phyloP scores from a whole-genome alignment of 2,797 vertebrate genomes.

The Molossus molossus region DNA sequence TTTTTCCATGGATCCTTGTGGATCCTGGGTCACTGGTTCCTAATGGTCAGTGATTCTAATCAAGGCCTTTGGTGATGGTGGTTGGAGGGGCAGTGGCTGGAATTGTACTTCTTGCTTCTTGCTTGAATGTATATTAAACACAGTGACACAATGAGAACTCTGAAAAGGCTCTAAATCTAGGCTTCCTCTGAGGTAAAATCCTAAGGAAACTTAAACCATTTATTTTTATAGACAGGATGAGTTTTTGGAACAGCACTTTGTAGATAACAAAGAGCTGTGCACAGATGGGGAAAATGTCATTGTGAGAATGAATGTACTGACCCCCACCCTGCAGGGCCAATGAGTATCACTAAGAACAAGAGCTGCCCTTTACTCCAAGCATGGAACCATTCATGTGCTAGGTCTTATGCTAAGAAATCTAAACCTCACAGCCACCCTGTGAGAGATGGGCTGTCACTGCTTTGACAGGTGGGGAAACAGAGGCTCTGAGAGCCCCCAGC shows the following conservation, averaged over 20 bases:
- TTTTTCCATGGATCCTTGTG: not conserved
- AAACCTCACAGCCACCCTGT: not conserved
- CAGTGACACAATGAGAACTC: not conserved
- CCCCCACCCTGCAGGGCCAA: not conserved
- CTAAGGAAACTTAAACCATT: conserved; percentile 35
- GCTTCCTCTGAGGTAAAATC: not conserved
- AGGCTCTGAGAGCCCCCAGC: not conserved
- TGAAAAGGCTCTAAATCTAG: conserved; percentile 25
- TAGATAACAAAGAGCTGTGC: conserved; percentile 22
- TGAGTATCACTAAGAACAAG: not conserved
- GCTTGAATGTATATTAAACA: not conserved
- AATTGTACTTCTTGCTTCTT: conserved; percentile 44
- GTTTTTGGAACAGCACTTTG: not conserved
- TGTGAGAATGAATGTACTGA: not conserved
- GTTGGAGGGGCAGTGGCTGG: too few species aligned
- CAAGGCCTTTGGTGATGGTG: not conserved
- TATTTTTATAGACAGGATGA: conserved; percentile 9
- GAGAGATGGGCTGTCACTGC: conserved; percentile 7
- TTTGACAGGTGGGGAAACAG: conserved; percentile 51
- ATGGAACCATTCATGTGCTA: not conserved
- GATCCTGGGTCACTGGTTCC: not conserved
- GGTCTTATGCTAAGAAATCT: not conserved
- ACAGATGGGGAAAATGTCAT: not conserved
- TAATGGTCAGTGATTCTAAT: conserved; percentile 45
- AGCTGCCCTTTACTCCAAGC: not conserved